Evolutionary conservation across 37 sponge, comb jelly and placozoan genomes (phyloP).

Genomic region (Axinella damicornis): DNA sequence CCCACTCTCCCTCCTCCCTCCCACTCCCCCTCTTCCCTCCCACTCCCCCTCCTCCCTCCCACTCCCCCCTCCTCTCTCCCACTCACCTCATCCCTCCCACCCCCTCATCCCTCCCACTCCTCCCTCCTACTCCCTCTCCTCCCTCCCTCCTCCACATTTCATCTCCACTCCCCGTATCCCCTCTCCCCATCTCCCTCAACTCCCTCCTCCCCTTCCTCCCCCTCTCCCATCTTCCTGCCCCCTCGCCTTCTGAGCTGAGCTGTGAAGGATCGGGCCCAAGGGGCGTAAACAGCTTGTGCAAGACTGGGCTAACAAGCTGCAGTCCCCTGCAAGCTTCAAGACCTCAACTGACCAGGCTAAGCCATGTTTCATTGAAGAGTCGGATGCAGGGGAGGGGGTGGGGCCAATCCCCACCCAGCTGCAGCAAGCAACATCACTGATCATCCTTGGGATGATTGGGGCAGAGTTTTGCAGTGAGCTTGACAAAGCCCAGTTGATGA

Average conservation of each 20-base stretch:
- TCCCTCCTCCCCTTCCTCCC: not conserved
- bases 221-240: not conserved
- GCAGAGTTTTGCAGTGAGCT: conserved; percentile 77
- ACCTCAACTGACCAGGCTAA: not conserved
- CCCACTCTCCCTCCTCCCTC: no score
- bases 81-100: no score
- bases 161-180: no score
- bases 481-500: conserved; percentile 1
- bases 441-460: conserved; percentile 91
- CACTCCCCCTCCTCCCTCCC: no score
- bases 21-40: no score
- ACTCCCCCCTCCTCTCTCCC: no score
- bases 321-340: conserved; percentile 29
- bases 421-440: conserved; percentile 88
- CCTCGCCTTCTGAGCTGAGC: conserved; percentile 71
- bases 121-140: no score
- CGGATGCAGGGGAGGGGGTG: conserved; percentile 10
- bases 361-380: not conserved
- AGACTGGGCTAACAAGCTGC: conserved; percentile 80
- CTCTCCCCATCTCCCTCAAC: not conserved
- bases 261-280: conserved; percentile 61
- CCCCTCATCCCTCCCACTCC: no score
- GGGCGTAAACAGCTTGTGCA: conserved; percentile 65
- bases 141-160: no score
- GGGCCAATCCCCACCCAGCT: conserved; percentile 65